Conservation (phyloP, 2,888 invertebrate species). For the Toxonevra muliebris region DNA sequence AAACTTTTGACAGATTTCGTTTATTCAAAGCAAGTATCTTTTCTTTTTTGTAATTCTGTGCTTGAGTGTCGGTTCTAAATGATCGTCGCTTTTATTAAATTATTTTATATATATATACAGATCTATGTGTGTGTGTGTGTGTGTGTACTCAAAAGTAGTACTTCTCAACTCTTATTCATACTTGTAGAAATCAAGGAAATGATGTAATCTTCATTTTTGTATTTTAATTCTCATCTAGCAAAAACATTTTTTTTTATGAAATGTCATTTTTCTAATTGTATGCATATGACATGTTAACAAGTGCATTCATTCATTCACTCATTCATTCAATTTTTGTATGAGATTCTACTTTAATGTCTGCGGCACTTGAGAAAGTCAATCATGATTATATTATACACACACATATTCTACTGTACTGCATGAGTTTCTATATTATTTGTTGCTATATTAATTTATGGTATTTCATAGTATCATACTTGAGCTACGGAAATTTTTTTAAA, state of each 20-base stretch:
- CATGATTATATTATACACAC: too few species aligned
- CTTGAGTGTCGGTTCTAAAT: neutral
- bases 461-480: too few species aligned
- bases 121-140: neutral
- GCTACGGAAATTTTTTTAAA: too few species aligned
- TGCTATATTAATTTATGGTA: too few species aligned
- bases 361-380: too few species aligned
- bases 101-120: too few species aligned
- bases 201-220: conserved; percentile 30
- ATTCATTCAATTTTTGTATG: too few species aligned
- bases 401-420: too few species aligned
- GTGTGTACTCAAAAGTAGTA: neutral
- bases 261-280: conserved; percentile 33
- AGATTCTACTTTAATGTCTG: too few species aligned
- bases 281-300: conserved; percentile 34
- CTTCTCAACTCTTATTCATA: conserved; percentile 16
- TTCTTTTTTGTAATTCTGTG: neutral
- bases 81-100: too few species aligned
- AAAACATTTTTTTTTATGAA: conserved; percentile 1
- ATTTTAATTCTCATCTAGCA: too few species aligned
- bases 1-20: conserved; percentile 7
- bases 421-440: too few species aligned
- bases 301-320: conserved; percentile 31
- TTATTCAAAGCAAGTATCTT: neutral
- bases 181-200: conserved; percentile 37